Evolutionary conservation across 2,888 invertebrate species (phyloP).

Genomic region (Drosophila kanekoi): DNA sequence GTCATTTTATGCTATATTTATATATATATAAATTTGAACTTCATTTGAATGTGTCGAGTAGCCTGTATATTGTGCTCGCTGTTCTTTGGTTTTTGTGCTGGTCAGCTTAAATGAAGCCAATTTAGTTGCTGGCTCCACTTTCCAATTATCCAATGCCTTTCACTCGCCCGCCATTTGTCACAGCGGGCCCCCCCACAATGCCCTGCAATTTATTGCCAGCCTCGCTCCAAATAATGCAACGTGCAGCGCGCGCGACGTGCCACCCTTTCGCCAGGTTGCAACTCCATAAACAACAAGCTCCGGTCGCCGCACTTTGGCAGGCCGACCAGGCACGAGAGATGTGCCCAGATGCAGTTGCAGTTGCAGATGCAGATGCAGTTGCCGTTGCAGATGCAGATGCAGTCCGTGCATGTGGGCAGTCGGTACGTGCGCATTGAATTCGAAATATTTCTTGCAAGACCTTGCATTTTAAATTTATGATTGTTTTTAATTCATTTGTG

Average conservation of each 20-base stretch:
- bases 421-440: conserved; percentile 60
- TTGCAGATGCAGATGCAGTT: conserved; percentile 26
- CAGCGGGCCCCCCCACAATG: conserved; percentile 36
- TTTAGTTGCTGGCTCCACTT: conserved; percentile 46
- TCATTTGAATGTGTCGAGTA: conserved; percentile 1
- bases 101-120: conserved; percentile 33
- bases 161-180: conserved; percentile 68
- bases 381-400: conserved; percentile 28
- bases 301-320: conserved; percentile 24
- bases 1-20: too few species aligned
- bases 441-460: conserved; percentile 27
- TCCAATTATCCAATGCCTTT: conserved; percentile 63
- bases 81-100: conserved; percentile 14
- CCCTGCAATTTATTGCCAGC: conserved; percentile 61
- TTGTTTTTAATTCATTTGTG: conserved; percentile 69
- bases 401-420: conserved; percentile 24
- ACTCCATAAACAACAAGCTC: conserved; percentile 61
- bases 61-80: background rate
- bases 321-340: conserved; percentile 16
- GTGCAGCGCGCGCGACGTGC: conserved; percentile 33
- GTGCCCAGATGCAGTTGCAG: conserved; percentile 32
- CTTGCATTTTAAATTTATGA: conserved; percentile 65
- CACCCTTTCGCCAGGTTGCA: conserved; percentile 61
- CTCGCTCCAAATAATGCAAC: conserved; percentile 50
- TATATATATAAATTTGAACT: background rate